Evolutionary conservation across 2,888 invertebrate species (phyloP).

Genomic region (Furcula furcula): DNA sequence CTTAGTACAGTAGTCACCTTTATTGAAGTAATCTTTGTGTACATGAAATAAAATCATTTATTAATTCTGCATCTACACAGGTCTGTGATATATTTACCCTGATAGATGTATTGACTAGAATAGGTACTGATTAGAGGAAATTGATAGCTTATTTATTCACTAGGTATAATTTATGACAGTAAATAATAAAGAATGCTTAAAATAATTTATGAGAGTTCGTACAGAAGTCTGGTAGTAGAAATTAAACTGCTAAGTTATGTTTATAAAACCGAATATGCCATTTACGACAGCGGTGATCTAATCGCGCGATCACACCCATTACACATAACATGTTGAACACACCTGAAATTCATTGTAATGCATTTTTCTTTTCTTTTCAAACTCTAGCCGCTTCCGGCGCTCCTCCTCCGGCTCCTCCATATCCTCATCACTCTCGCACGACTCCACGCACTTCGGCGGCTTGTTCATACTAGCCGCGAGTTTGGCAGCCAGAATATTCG

Average conservation of each 20-base stretch:
- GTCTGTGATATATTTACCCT: too few species aligned
- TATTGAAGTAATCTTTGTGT: too few species aligned
- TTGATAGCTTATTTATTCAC: too few species aligned
- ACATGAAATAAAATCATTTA: too few species aligned
- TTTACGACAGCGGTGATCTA: conserved; percentile 19
- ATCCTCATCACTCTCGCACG: conserved; percentile 81
- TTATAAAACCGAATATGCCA: too few species aligned
- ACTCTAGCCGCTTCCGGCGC: conserved; percentile 86
- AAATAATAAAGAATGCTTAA: too few species aligned
- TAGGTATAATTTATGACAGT: too few species aligned
- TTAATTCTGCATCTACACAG: too few species aligned
- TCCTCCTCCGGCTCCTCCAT: conserved; percentile 83
- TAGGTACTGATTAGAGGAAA: too few species aligned
- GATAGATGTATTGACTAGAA: too few species aligned
- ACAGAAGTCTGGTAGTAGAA: background rate
- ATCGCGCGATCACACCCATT: conserved; percentile 17
- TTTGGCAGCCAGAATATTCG: conserved; percentile 90
- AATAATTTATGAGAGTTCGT: too few species aligned
- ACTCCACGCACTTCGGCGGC: conserved; percentile 69
- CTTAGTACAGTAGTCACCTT: too few species aligned
- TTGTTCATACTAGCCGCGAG: conserved; percentile 77
- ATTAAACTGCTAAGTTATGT: conserved; percentile 2
- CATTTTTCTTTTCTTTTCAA: conserved; percentile 96
- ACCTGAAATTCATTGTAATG: conserved; percentile 97
- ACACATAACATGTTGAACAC: conserved; percentile 10